phyloP scores from a whole-genome alignment of 2,888 invertebrate genomes.

The Dastarcus helophoroides region DNA sequence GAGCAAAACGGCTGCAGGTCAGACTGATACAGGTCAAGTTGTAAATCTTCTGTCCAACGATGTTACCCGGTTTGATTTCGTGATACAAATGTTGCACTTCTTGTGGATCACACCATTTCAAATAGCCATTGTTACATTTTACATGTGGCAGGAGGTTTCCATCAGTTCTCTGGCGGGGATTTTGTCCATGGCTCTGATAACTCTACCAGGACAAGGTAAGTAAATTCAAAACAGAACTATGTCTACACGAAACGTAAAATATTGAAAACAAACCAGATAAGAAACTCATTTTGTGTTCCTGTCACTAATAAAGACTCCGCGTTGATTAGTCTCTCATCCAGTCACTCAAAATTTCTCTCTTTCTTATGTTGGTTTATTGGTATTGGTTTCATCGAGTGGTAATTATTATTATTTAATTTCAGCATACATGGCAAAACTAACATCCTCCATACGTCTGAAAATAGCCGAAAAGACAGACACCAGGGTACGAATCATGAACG shows the following conservation, averaged over 20 bases:
- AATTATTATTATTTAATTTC: no score
- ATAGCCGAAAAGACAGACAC: constrained; percentile 46
- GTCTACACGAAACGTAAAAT: no score
- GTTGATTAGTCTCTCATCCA: no score
- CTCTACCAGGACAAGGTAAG: constrained; percentile 40
- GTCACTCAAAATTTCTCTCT: no score
- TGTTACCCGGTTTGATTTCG: constrained; percentile 66
- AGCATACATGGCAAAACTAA: constrained; percentile 38
- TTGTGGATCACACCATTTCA: constrained; percentile 72
- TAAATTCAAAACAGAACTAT: constrained; percentile 3
- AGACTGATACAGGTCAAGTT: constrained; percentile 73
- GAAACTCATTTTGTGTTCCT: no score
- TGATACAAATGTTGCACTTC: constrained; percentile 57
- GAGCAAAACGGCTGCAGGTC: constrained; percentile 57
- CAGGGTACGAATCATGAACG: constrained; percentile 58
- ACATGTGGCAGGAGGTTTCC: constrained; percentile 45
- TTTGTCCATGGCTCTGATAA: constrained; percentile 40
- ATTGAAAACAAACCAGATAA: no score
- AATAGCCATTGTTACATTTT: constrained; percentile 46
- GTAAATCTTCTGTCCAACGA: constrained; percentile 78
- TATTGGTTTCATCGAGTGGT: no score
- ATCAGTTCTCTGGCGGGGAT: constrained; percentile 49
- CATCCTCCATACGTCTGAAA: constrained; percentile 35
- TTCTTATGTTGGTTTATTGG: no score
- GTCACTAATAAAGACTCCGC: no score